phyloP scores from a whole-genome alignment of 2,113 vertebrate species.

The Hypocryptadius cinnamomeus region DNA sequence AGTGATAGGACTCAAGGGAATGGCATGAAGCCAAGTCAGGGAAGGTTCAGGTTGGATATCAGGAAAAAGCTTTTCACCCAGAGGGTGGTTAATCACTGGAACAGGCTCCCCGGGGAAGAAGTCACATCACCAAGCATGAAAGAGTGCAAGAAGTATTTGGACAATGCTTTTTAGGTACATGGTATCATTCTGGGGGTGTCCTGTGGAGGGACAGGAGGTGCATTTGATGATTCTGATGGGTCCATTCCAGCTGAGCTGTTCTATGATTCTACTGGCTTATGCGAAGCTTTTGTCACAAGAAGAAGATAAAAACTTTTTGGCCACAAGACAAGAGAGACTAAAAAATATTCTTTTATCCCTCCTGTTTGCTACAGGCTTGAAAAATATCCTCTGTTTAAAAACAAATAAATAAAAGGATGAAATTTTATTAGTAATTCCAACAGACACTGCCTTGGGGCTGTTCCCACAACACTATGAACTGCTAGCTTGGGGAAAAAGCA shows the following conservation, averaged over 20 bases:
- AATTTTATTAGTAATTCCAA: not conserved
- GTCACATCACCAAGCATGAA: not conserved
- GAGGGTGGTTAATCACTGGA: not conserved
- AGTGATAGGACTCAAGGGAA: not conserved
- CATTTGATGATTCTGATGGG: not conserved
- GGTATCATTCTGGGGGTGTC: too few species aligned
- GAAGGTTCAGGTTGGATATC: not conserved
- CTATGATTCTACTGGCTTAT: not conserved
- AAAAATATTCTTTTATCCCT: not conserved
- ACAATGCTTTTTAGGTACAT: not conserved
- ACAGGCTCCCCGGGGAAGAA: not conserved
- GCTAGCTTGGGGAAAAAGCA: not conserved
- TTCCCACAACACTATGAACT: not conserved
- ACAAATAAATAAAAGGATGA: not conserved
- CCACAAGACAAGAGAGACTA: not conserved
- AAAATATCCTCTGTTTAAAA: not conserved
- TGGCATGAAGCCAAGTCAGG: not conserved
- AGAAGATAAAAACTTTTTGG: not conserved
- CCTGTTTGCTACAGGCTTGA: not conserved
- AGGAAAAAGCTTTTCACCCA: not conserved
- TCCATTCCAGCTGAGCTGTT: not conserved
- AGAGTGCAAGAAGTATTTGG: not conserved
- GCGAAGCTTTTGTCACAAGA: not conserved
- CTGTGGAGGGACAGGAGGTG: not conserved
- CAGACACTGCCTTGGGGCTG: not conserved